Conservation (phyloP, 1,140 invertebrate species). For the Steinernema feltiae region DNA sequence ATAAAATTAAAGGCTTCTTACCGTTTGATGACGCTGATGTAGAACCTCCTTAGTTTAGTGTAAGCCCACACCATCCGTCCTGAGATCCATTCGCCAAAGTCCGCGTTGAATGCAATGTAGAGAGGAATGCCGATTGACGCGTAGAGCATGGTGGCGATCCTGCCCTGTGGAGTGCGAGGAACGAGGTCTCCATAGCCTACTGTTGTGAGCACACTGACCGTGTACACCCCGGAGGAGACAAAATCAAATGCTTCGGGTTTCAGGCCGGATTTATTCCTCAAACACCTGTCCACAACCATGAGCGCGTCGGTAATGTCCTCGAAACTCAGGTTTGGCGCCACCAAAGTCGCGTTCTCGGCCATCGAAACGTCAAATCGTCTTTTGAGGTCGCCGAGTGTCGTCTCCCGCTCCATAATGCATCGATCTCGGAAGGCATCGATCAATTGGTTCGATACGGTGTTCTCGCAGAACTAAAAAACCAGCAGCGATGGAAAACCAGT, state of each 20-base stretch:
- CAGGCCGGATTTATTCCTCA: background rate
- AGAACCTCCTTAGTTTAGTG: background rate
- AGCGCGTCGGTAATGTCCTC: background rate
- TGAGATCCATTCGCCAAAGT: background rate
- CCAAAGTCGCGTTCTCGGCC: background rate
- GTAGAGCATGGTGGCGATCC: background rate
- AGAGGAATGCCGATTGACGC: background rate
- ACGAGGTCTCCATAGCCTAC: background rate
- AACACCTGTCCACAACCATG: background rate
- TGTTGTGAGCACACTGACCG: background rate
- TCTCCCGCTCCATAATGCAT: background rate
- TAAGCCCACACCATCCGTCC: background rate
- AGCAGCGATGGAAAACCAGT: background rate
- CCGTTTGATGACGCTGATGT: background rate
- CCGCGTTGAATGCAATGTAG: background rate
- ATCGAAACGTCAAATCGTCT: background rate
- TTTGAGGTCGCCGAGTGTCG: background rate
- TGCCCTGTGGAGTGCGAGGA: background rate
- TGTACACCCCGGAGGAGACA: background rate
- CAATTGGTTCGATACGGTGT: background rate
- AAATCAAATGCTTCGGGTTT: background rate
- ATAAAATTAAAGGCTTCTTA: background rate
- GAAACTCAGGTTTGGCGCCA: background rate
- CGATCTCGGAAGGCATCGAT: background rate
- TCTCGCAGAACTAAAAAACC: background rate